Evolutionary conservation across 2,888 invertebrate species (phyloP).

Genomic region (Nomada flava): DNA sequence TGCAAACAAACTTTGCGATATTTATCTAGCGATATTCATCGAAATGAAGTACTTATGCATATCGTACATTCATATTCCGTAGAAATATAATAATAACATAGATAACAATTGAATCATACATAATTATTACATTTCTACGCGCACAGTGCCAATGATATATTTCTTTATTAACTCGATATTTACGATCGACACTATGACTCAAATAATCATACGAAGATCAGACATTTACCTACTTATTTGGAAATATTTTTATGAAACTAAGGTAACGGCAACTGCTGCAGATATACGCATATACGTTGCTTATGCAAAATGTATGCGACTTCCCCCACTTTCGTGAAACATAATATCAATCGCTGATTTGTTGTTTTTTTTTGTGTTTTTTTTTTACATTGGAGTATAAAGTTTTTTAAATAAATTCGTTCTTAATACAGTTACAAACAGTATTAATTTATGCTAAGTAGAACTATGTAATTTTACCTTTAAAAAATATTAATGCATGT

Average conservation of each 20-base stretch:
- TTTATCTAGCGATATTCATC: conserved; percentile 29
- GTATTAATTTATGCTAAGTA: conserved; percentile 25
- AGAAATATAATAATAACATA: conserved; percentile 34
- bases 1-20: conserved; percentile 39
- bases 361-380: not conserved
- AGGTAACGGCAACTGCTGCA: conserved; percentile 2
- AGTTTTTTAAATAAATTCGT: not conserved
- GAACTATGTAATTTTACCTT: conserved; percentile 16
- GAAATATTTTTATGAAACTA: conserved; percentile 7
- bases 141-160: not conserved
- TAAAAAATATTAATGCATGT: conserved; percentile 6
- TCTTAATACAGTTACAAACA: conserved; percentile 25
- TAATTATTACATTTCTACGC: conserved; percentile 31
- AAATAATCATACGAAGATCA: not conserved
- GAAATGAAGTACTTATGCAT: conserved; percentile 42
- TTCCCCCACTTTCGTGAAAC: not conserved
- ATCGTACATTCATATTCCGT: conserved; percentile 14
- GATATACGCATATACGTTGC: conserved; percentile 14
- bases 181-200: conserved; percentile 8
- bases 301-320: conserved; percentile 16
- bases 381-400: conserved; percentile 26
- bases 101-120: conserved; percentile 41
- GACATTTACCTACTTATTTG: conserved; percentile 15
- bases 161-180: not conserved
- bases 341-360: conserved; percentile 10